Conservation (phyloP, 2,797 vertebrate genomes). For the Rallus crepitans region DNA sequence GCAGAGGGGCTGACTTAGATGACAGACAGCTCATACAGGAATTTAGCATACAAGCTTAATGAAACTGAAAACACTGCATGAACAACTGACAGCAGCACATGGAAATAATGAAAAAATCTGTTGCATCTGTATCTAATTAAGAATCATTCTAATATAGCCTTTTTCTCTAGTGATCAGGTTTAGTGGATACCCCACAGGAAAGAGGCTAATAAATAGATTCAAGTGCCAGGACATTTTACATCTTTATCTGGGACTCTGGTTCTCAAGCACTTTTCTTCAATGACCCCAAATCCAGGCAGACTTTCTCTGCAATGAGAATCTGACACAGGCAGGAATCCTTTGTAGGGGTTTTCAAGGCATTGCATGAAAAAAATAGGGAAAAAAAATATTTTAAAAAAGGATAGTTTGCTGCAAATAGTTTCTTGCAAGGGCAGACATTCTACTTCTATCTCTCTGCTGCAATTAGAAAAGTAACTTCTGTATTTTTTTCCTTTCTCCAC, state of each 20-base stretch:
- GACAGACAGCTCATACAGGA: conserved; percentile 38
- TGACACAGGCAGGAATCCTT: neutral
- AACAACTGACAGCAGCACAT: conserved; percentile 46
- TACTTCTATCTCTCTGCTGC: neutral
- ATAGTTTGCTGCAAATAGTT: neutral
- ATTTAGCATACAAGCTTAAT: conserved; percentile 28
- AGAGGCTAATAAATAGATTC: conserved; percentile 30
- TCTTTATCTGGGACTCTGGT: conserved; percentile 7
- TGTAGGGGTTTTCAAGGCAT: neutral
- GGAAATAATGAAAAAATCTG: conserved; percentile 72
- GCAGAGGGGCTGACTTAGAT: neutral
- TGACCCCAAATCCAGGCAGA: neutral
- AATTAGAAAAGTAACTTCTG: neutral
- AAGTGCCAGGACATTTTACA: neutral
- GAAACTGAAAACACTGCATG: neutral
- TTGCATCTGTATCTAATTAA: conserved; percentile 72
- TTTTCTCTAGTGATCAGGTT: conserved; percentile 27
- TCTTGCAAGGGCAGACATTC: neutral
- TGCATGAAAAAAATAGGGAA: neutral
- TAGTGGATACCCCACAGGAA: conserved; percentile 31
- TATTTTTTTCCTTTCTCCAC: neutral
- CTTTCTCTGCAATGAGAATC: neutral
- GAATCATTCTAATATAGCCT: conserved; percentile 62
- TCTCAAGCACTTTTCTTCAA: conserved; percentile 2
- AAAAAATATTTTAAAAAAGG: too few species aligned